A percentile compares a stretch with the other conserved stretches of the same genome.
Evolutionary conservation across 2,888 invertebrate species (phyloP).

Genomic region (Hirtodrosophila histrioides): DNA sequence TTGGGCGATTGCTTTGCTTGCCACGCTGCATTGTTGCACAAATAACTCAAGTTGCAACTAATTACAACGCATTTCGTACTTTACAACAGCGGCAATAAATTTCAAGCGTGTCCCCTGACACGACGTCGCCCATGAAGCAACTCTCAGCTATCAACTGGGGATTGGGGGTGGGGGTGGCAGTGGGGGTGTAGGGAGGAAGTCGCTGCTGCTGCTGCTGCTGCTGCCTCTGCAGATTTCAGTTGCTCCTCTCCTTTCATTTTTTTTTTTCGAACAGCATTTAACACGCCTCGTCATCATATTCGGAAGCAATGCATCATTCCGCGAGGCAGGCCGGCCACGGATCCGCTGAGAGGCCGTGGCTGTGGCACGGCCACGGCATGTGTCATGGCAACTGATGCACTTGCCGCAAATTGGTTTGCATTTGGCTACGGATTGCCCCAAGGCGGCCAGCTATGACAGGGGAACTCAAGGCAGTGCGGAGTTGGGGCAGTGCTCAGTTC

Average conservation of each 20-base stretch:
- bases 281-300: slow-evolving; percentile 79
- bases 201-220: slow-evolving; percentile 11
- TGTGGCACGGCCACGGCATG: slow-evolving; percentile 50
- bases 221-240: slow-evolving; percentile 50
- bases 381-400: slow-evolving; percentile 76
- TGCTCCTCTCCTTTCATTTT: slow-evolving; percentile 16
- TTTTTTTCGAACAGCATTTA: slow-evolving; percentile 54
- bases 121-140: slow-evolving; percentile 58
- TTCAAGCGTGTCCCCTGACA: slow-evolving; percentile 74
- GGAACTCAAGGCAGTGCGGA: neutral
- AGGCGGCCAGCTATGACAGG: slow-evolving; percentile 16
- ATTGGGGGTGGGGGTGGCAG: slow-evolving; percentile 27
- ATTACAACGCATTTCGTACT: slow-evolving; percentile 79
- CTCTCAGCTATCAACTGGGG: slow-evolving; percentile 25
- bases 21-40: slow-evolving; percentile 73
- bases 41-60: slow-evolving; percentile 80
- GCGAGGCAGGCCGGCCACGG: slow-evolving; percentile 36
- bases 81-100: slow-evolving; percentile 77
- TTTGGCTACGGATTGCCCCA: slow-evolving; percentile 47
- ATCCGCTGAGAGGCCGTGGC: slow-evolving; percentile 28
- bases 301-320: slow-evolving; percentile 79
- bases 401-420: slow-evolving; percentile 79
- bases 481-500: slow-evolving; percentile 32
- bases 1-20: slow-evolving; percentile 43
- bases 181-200: too few relatives aligned